Conservation (phyloP, 1,140 invertebrate genomes). For the Drosophila fuyamai region DNA sequence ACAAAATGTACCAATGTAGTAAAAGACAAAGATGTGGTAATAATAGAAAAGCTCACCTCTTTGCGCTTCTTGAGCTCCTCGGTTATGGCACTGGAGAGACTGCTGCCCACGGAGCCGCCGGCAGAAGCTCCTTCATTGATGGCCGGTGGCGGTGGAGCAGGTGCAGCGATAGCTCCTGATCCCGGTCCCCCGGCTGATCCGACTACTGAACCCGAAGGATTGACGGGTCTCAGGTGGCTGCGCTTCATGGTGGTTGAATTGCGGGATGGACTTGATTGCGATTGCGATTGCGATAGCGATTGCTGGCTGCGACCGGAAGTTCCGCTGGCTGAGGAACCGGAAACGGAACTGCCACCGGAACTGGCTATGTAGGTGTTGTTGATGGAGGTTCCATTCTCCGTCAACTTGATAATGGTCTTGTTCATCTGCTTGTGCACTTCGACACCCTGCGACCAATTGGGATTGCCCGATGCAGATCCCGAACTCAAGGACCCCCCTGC, state of each 20-base stretch:
- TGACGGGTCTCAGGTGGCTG: conserved; percentile 28
- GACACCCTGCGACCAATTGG: conserved; percentile 23
- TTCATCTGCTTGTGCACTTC: conserved; percentile 85
- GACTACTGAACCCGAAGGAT: not conserved
- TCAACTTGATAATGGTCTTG: conserved; percentile 89
- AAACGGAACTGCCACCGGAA: conserved; percentile 8
- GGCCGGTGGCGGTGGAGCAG: conserved; percentile 47
- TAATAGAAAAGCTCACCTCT: conserved; percentile 85
- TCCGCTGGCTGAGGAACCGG: conserved; percentile 8
- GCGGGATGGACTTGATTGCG: conserved; percentile 19
- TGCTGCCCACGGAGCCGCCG: conserved; percentile 51
- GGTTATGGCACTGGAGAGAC: conserved; percentile 86
- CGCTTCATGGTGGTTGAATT: conserved; percentile 61
- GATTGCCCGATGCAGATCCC: conserved; percentile 68
- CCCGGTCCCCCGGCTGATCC: not conserved
- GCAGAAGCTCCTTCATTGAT: conserved; percentile 8
- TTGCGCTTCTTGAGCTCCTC: conserved; percentile 86
- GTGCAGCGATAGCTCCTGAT: conserved; percentile 15
- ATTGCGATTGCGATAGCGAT: conserved; percentile 14
- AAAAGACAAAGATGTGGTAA: no score
- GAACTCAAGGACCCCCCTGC: conserved; percentile 41
- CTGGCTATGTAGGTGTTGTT: conserved; percentile 60
- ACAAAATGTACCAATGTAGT: no score
- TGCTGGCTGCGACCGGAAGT: conserved; percentile 11
- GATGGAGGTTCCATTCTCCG: conserved; percentile 89